Base-by-base conservation (phyloP, 1,140 invertebrate genomes). In the Heliconius congener region DNA sequence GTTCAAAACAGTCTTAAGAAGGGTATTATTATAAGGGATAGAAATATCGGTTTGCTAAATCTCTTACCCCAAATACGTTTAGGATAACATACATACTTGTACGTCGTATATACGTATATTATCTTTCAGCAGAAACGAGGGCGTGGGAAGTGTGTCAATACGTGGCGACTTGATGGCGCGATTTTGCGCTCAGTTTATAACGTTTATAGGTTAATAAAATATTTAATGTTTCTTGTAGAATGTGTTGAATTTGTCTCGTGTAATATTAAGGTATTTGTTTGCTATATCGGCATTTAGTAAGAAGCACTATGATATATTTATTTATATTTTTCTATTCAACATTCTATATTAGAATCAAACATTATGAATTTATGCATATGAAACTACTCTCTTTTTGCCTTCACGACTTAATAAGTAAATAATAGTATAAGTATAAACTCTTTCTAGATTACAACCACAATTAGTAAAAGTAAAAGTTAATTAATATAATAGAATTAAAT, bases 31-130 rank as follows among this genome's bases (percentile, higher is more conserved):
- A 27, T 11, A 60, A n/a, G 60, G 60, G 60, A 13, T 27, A 27
- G 46, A 19, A 60, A 79, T 79, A 71, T 57, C 23, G 50, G 19
- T 73, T 46, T 46, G 66, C 27, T 74, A 52, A 34, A 71, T 70
- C 16, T 74, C 27, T 42, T 52, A 74, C 16, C 78, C 78, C 37
- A 79, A 79, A 79, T 79, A 71, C 72, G 34, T 46, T 79, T 79
- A 50, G 78, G 60, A 74, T 79, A 74, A 79, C 73, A 37, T 52
- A 55, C 73, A 19, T 77, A 57, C n/a, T 73, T 52, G 16, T 52
- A 52, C 16, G 50, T 52, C 34, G 27, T 66, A 30, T 74, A 37
- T 37, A 37, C 34, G 30, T 30, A 46, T 46, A 46, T 46, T 46
- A 78, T 74, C 46, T 71, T 16, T 75, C 77, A 30, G 30, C n/a